Base-by-base conservation (phyloP, 2,797 vertebrate genomes). In the Anableps anableps region DNA sequence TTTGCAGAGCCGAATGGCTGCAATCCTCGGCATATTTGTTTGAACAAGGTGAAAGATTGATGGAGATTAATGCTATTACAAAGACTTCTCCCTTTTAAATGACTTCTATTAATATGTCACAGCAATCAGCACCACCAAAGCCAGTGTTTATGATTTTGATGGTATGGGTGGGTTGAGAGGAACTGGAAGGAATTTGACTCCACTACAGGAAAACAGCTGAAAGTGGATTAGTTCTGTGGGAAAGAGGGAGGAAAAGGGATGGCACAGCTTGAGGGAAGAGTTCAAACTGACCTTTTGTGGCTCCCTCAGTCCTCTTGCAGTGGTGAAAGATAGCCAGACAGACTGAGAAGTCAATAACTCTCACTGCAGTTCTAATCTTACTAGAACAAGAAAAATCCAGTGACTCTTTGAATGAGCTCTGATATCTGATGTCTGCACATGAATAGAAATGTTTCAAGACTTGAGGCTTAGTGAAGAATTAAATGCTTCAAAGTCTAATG, bases 161-260 rank as follows among this genome's bases (percentile, higher is more conserved):
- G 85, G 81, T 71, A 72, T 70, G 72, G 73, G 50, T 31, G 53
- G 68, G 72, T 51, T 66, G 55, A 76, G 76, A 36, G 82, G 80
- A 80, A 77, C 77, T 82, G 79, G 21, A 88, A 82, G 93, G 94
- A 95, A 96, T 92, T 90, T 83, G 93, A 96, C 92, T 91, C 93
- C 80, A 74, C 93, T 83, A 83, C 92, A 93, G 91, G 92, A 95
- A 94, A 93, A 94, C 94, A 95, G 94, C 92, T 94, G 93, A 95
- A 93, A 94, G 85, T 55, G 93, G 94, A 95, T 96, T 95, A 96
- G 93, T 89, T 94, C 87, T 94, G 93, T 95, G 95, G 95, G 95
- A 96, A 96, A 92, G 86, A 75, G 79, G 75, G 86, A 66, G 66
- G 47, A 72, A 82, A 84, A 86, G 72, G 82, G 91, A 91, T 74